These are phyloP conservation scores for Oxyteleia sp. DNA, from an alignment of 2,888 invertebrate genomes.

Conservation along the genomic window DNA sequence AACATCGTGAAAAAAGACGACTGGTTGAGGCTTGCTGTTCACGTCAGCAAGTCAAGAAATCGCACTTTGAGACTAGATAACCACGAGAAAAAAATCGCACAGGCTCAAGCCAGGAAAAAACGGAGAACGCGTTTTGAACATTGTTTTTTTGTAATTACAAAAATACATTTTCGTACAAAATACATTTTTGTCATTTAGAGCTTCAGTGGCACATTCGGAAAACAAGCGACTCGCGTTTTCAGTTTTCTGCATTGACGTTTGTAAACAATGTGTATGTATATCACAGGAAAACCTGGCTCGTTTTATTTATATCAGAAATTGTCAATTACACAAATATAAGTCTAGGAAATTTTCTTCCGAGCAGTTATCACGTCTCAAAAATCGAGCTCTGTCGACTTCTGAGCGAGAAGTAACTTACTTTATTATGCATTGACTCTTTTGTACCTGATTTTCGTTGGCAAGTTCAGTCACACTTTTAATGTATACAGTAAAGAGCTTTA, in stretches of 20 bases:
- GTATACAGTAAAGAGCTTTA: neutral
- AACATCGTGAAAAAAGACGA: conserved; percentile 17
- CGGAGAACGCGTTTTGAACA: conserved; percentile 46
- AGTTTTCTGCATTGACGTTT: conserved; percentile 26
- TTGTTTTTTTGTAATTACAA: conserved; percentile 25
- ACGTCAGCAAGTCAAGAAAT: conserved; percentile 31
- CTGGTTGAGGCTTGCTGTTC: conserved; percentile 29
- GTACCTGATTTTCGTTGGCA: conserved; percentile 52
- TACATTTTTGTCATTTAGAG: no score
- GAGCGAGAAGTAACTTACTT: conserved; percentile 48
- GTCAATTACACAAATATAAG: conserved; percentile 54
- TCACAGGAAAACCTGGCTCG: no score
- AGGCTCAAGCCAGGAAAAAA: conserved; percentile 58
- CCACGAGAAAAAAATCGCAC: conserved; percentile 32
- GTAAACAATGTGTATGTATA: conserved; percentile 24
- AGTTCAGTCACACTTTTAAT: neutral
- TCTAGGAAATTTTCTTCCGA: conserved; percentile 50
- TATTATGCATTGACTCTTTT: conserved; percentile 65
- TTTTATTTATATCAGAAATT: no score
- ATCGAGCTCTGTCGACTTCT: conserved; percentile 54
- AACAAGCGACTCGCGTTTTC: conserved; percentile 13
- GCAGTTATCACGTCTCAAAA: conserved; percentile 59
- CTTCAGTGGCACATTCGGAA: no score
- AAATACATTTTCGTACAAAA: no score
- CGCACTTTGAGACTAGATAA: conserved; percentile 48